Base-by-base conservation (phyloP, 1,140 invertebrate genomes). In the Drosophila nannoptera region DNA sequence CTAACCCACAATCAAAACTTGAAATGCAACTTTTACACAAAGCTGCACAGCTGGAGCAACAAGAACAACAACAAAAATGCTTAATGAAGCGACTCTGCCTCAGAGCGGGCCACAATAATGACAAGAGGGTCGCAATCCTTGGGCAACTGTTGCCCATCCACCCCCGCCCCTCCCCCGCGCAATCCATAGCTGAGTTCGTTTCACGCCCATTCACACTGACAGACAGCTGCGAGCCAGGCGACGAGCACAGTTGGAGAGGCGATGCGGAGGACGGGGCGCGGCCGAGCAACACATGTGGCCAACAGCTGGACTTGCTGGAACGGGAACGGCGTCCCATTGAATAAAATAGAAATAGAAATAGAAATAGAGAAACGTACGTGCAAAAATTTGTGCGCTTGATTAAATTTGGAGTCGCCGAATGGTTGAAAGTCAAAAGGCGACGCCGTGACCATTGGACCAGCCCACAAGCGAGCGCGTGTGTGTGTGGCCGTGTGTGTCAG, bases 381-480 rank as follows among this genome's bases (percentile, higher is more conserved):
- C 81, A 77, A 84, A 86, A 86, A 86, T 86, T 81, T 77, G 69
- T 77, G 73, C 82, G 81, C 81, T 86, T 86, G 81, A 86, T 86
- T 86, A 86, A 86, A 86, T 86, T 86, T 84, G 60, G 56, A 86
- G 66, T 84, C 36, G 35, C 33, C 72, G 69, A 56, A 56, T 56
- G 54, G 40, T 56, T 32, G 40, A 56, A 60, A 66, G 75, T 61
- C 62, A 65, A 73, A 66, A 56, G 59, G 48, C 63, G 56, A 56
- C 45, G 59, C 50, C 45, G 53, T 46, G 53, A 63, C 59, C 59
- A 62, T 31, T 16, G 49, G 59, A 14, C 53, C n/a, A 63, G 60
- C 64, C 75, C 76, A 77, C 76, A 84, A 80, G 69, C 81, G 77
- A 22, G 22, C 22, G 22, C 22, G 22, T 22, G 22, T 22, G 22